These are phyloP conservation scores for Zaprionus lachaisei DNA, from an alignment of 1,140 invertebrate genomes.

Conservation along the genomic window DNA sequence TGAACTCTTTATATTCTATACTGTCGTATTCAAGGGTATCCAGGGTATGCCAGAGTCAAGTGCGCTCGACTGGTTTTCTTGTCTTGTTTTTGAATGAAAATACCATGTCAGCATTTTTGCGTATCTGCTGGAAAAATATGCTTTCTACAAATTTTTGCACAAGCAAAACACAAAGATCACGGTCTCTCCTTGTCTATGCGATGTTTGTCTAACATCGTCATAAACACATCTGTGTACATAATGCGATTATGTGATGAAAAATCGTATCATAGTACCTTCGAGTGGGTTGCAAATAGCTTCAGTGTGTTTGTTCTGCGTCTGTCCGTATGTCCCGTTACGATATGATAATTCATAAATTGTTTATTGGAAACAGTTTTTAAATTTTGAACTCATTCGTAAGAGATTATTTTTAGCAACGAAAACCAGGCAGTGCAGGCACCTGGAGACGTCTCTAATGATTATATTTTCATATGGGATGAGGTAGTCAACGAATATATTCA, in stretches of 20 bases:
- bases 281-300: conserved; percentile 30
- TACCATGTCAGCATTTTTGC: conserved; percentile 53
- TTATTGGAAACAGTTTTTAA: conserved; percentile 64
- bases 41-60: background rate
- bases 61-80: background rate
- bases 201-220: conserved; percentile 28
- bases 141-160: conserved; percentile 58
- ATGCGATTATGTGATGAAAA: conserved; percentile 9
- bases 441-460: conserved; percentile 23
- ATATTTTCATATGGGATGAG: conserved; percentile 23
- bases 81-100: conserved; percentile 46
- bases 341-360: conserved; percentile 77
- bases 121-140: conserved; percentile 46
- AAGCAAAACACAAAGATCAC: conserved; percentile 52
- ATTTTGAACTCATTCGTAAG: conserved; percentile 59
- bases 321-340: conserved; percentile 53
- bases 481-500: conserved; percentile 5
- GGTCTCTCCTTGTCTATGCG: conserved; percentile 15
- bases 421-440: conserved; percentile 38
- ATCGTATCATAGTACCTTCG: conserved; percentile 12
- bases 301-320: background rate
- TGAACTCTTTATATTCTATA: too few species aligned
- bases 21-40: too few species aligned
- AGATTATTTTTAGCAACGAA: conserved; percentile 59
- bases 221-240: conserved; percentile 42